Evolutionary conservation across 2,888 invertebrate genomes (phyloP), one percentile per base, ranked within the genome.

Genomic region (Xestobium rufovillosum): DNA sequence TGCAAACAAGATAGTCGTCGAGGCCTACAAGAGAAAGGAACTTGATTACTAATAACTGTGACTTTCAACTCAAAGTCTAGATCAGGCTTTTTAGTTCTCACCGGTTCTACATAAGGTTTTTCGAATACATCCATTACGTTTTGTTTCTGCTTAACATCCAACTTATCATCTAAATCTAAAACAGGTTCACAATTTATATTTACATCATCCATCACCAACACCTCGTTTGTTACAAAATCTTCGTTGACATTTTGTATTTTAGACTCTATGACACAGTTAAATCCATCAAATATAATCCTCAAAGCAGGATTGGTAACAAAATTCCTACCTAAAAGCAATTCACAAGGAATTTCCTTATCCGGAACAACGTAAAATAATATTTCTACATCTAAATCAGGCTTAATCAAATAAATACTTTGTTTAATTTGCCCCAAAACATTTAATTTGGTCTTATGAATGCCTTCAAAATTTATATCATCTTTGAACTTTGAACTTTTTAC

Each of bases 1-100:
- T 14, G 45, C 49, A 11, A 14, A 13, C 35, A 49, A 1, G 48
- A 45, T 25, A 51, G 28, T 9, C 48, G 33, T 19, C 48, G 33
- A 1, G 48, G 44, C 8, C 35, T 36, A 35, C 34, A 43, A 34
- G 23, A 29, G 13, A 44, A 31, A 12, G 37, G 39, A n/a, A 34
- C 15, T 3, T 34, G 29, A 32, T 36, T 11, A 14, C 26, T 25
- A 9, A 27, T 10, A n/a, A 36, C 19, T n/a, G n/a, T n/a, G 4
- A 42, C 34, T 15, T 31, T 10, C 39, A 36, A 29, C 14, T 41
- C 19, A 17, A 25, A 26, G 15, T 38, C 14, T 14, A 14, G 14
- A 4, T 26, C 29, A 8, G 30, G 29, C 11, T 34, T 23, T 10
- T 4, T 6, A 2, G 34, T 14, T 13, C 23, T 10, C 2, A 29